Percentiles rank a stretch among this genome's conserved stretches.
Evolutionary conservation across 1,140 invertebrate genomes (phyloP).

Genomic region (Drosophila rhopaloa): DNA sequence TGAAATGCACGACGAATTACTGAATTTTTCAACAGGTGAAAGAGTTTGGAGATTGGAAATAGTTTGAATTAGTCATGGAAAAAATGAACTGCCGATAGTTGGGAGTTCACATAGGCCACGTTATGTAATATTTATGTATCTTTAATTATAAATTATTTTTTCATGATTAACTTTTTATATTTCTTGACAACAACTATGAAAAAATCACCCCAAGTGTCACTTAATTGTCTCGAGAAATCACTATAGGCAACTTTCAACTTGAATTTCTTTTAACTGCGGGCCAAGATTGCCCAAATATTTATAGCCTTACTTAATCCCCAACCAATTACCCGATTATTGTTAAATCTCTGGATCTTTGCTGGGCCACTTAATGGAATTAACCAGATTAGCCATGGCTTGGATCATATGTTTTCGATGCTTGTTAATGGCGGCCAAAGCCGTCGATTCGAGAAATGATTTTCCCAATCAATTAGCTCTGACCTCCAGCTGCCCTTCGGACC

Average conservation of each 20-base stretch:
- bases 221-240: neutral
- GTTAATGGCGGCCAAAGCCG: conserved; percentile 31
- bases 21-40: conserved; percentile 64
- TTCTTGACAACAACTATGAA: neutral
- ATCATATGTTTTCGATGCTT: conserved; percentile 40
- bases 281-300: conserved; percentile 9
- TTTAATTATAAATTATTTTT: neutral
- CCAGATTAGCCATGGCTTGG: conserved; percentile 36
- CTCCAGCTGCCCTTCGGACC: conserved; percentile 56
- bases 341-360: conserved; percentile 29
- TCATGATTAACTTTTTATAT: no score
- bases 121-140: neutral
- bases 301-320: conserved; percentile 10
- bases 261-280: conserved; percentile 13
- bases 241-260: neutral
- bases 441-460: conserved; percentile 58
- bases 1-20: conserved; percentile 60
- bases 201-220: neutral
- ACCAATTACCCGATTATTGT: conserved; percentile 35
- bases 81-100: neutral
- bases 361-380: conserved; percentile 50
- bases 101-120: neutral
- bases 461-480: conserved; percentile 76
- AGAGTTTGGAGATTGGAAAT: conserved; percentile 53
- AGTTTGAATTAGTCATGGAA: conserved; percentile 42